Evolutionary conservation across 1,140 invertebrate species (phyloP).

Genomic region (Oreohelix idahoensis): DNA sequence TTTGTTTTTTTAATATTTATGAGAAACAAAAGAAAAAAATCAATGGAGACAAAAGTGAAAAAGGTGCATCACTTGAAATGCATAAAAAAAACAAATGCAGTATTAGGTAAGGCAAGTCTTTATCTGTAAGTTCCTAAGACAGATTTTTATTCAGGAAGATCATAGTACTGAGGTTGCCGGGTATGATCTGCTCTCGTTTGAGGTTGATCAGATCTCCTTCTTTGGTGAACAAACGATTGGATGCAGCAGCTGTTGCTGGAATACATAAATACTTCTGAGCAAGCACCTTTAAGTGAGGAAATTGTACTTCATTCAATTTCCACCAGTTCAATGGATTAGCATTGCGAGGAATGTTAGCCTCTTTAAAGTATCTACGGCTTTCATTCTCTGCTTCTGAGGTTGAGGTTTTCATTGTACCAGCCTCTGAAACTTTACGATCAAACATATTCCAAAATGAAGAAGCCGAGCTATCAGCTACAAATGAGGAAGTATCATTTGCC

Average conservation of each 20-base stretch:
- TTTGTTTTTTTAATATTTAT: no score
- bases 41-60: no score
- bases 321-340: slow-evolving; percentile 29
- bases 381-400: slow-evolving; percentile 38
- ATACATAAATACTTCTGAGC: slow-evolving; percentile 38
- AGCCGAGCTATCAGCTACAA: not conserved
- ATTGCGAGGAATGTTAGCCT: slow-evolving; percentile 36
- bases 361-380: slow-evolving; percentile 25
- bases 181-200: slow-evolving; percentile 13
- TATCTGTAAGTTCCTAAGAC: not conserved
- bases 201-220: not conserved
- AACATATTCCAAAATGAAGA: slow-evolving; percentile 42
- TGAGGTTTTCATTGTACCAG: slow-evolving; percentile 32
- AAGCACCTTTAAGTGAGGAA: slow-evolving; percentile 29
- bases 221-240: slow-evolving; percentile 25
- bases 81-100: no score
- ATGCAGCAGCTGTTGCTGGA: slow-evolving; percentile 26
- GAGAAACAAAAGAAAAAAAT: no score
- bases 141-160: slow-evolving; percentile 32
- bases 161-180: slow-evolving; percentile 15
- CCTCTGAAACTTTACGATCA: slow-evolving; percentile 35
- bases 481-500: not conserved
- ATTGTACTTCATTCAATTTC: slow-evolving; percentile 36
- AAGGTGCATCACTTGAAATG: no score
- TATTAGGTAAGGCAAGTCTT: no score